phyloP scores from a whole-genome alignment of 1,140 invertebrate genomes.

The Antheraea pernyi region DNA sequence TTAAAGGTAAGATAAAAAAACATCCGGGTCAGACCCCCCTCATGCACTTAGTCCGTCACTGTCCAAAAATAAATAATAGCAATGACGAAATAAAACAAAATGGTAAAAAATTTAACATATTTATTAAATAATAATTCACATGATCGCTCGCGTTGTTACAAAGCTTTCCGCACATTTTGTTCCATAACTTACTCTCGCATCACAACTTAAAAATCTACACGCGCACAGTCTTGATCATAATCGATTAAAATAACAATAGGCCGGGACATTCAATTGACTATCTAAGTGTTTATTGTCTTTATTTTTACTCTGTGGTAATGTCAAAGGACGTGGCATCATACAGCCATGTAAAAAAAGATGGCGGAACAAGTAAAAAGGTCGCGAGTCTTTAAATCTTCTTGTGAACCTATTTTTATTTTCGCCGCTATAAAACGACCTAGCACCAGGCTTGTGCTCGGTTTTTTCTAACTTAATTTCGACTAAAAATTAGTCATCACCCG shows the following conservation, averaged over 20 bases:
- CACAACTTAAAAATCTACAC: constrained; percentile 62
- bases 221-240: constrained; percentile 61
- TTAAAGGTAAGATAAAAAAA: too few relatives aligned
- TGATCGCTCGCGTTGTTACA: constrained; percentile 61
- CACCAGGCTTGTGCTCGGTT: constrained; percentile 25
- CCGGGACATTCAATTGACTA: constrained; percentile 14
- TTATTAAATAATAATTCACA: constrained; percentile 71
- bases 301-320: too few relatives aligned
- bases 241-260: constrained; percentile 61
- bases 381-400: not conserved
- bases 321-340: not conserved
- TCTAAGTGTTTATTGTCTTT: constrained; percentile 2
- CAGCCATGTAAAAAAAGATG: not conserved
- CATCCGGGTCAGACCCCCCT: too few relatives aligned
- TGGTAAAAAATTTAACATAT: constrained; percentile 62
- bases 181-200: constrained; percentile 74
- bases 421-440: constrained; percentile 19
- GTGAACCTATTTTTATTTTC: constrained; percentile 57
- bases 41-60: too few relatives aligned
- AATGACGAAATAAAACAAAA: constrained; percentile 22
- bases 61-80: not conserved
- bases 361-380: not conserved
- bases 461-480: constrained; percentile 31
- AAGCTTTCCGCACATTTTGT: constrained; percentile 65
- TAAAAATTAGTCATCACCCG: constrained; percentile 80